Evolutionary conservation across 2,797 vertebrate genomes (phyloP).

Genomic region (Pangasius larnaudii): DNA sequence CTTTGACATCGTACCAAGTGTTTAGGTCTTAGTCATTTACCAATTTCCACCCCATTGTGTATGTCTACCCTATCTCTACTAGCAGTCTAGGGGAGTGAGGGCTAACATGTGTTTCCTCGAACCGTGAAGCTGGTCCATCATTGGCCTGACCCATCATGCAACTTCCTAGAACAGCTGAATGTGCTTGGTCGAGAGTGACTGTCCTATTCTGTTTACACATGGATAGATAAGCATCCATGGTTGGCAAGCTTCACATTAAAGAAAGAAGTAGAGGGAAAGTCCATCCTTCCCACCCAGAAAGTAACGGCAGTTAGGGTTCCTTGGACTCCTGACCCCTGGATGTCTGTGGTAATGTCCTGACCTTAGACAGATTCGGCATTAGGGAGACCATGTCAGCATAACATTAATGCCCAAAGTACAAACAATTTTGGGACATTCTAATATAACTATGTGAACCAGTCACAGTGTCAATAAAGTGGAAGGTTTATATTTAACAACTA

Average conservation of each 20-base stretch:
- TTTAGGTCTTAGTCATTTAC: not conserved
- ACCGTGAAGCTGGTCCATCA: not conserved
- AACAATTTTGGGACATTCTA: not conserved
- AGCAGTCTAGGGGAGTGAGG: not conserved
- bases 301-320: not conserved
- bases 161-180: not conserved
- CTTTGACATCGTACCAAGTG: not conserved
- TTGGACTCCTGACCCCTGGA: not conserved
- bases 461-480: not conserved
- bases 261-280: not conserved
- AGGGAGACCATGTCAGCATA: not conserved
- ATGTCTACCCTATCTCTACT: not conserved
- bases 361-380: not conserved
- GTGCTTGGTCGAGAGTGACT: no score
- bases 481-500: not conserved
- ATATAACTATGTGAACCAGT: not conserved
- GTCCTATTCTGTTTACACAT: not conserved
- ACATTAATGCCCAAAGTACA: not conserved
- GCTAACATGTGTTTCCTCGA: not conserved
- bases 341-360: not conserved
- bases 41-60: not conserved
- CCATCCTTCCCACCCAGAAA: not conserved
- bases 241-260: slow-evolving; percentile 9
- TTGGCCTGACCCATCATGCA: not conserved
- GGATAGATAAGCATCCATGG: not conserved